Percentiles rank a stretch among this genome's conserved stretches.
These are phyloP conservation scores for Acanthoscelides obtectus DNA, from an alignment of 2,888 invertebrate genomes.

Conservation along the genomic window DNA sequence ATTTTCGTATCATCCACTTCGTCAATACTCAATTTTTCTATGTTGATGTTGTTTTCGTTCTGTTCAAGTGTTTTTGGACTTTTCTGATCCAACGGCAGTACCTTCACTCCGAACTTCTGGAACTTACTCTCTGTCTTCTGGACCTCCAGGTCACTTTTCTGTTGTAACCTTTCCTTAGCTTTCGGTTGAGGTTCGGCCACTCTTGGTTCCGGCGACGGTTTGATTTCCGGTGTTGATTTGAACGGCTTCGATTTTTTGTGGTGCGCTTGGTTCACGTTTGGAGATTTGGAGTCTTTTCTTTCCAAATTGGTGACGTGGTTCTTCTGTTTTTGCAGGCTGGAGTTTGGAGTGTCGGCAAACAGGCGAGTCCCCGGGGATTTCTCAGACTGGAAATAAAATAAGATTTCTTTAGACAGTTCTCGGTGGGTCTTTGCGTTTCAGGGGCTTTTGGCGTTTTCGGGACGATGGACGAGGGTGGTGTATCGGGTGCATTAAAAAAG, in stretches of 20 bases:
- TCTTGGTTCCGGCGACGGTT: conserved; percentile 39
- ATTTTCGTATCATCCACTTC: conserved; percentile 49
- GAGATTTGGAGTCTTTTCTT: conserved; percentile 38
- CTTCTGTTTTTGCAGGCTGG: conserved; percentile 42
- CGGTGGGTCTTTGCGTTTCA: too few species aligned
- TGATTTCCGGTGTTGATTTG: conserved; percentile 34
- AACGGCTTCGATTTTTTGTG: conserved; percentile 26
- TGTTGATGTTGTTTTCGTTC: conserved; percentile 45
- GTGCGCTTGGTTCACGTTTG: conserved; percentile 27
- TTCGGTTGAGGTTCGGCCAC: conserved; percentile 36
- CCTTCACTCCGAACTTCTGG: conserved; percentile 64
- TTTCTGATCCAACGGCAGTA: conserved; percentile 49
- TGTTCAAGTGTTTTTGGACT: conserved; percentile 43
- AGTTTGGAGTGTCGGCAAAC: conserved; percentile 46
- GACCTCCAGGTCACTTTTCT: conserved; percentile 47
- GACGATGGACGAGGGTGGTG: too few species aligned
- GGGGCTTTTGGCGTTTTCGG: too few species aligned
- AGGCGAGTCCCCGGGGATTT: conserved; percentile 39
- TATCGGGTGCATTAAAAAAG: too few species aligned
- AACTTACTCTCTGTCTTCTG: conserved; percentile 57
- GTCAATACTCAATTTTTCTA: conserved; percentile 43
- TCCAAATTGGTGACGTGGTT: conserved; percentile 43
- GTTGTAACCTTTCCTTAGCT: conserved; percentile 30
- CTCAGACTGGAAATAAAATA: conserved; percentile 26
- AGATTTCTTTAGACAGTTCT: not conserved